Evolutionary conservation across 2,113 vertebrate genomes (phyloP).

Genomic region (Coryphaenoides rupestris): DNA sequence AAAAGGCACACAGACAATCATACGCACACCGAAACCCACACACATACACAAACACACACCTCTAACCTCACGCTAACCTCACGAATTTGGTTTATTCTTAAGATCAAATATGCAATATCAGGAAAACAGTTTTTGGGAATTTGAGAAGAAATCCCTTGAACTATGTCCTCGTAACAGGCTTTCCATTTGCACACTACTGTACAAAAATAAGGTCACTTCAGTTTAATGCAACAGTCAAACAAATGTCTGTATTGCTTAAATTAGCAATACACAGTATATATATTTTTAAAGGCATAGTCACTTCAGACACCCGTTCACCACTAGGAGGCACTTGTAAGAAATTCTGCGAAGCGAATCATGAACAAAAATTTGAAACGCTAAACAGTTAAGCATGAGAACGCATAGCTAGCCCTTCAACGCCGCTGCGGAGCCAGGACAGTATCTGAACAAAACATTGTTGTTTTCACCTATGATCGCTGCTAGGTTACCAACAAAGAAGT

Average conservation of each 20-base stretch:
- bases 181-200: slow-evolving; percentile 30
- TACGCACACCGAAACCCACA: background rate
- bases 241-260: slow-evolving; percentile 23
- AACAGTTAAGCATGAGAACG: slow-evolving; percentile 6
- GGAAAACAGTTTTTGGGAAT: slow-evolving; percentile 8
- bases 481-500: no score
- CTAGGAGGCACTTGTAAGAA: background rate
- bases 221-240: slow-evolving; percentile 13
- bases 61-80: no score
- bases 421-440: no score
- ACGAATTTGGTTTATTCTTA: no score
- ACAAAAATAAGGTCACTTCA: slow-evolving; percentile 50
- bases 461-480: no score
- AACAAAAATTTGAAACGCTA: background rate
- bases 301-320: background rate
- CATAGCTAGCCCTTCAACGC: background rate
- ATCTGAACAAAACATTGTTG: no score
- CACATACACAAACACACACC: no score
- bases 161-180: slow-evolving; percentile 22
- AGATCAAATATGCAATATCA: background rate
- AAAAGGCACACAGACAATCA: background rate
- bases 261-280: slow-evolving; percentile 36
- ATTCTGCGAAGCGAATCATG: background rate
- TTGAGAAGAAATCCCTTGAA: slow-evolving; percentile 26
- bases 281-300: slow-evolving; percentile 36